These are phyloP conservation scores for Campoletis raptor DNA, from an alignment of 2,888 invertebrate genomes.

Conservation along the genomic window DNA sequence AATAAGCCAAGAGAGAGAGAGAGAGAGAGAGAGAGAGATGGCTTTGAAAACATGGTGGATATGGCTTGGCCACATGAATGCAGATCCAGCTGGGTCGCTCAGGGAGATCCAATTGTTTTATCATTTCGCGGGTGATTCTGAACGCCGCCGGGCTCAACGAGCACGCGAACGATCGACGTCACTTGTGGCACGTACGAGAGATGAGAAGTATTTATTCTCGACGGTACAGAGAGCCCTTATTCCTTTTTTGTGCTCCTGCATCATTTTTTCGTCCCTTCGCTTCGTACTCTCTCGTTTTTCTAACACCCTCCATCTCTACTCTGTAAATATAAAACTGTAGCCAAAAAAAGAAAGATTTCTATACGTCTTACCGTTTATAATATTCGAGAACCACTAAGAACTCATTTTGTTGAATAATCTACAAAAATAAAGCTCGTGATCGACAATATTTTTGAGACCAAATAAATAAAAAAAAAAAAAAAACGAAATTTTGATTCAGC, in stretches of 20 bases:
- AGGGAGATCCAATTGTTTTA: conserved; percentile 64
- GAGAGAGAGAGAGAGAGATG: not conserved
- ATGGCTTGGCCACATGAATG: conserved; percentile 41
- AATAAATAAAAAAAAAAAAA: no score
- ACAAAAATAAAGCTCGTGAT: no score
- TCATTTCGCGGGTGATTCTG: conserved; percentile 60
- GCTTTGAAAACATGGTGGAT: conserved; percentile 17
- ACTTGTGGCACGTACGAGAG: conserved; percentile 65
- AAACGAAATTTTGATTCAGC: no score
- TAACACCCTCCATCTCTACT: not conserved
- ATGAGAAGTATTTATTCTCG: conserved; percentile 50
- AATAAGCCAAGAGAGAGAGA: conserved; percentile 34
- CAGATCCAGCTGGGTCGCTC: conserved; percentile 32
- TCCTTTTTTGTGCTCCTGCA: conserved; percentile 22
- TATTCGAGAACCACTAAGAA: no score
- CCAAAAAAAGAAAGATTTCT: not conserved
- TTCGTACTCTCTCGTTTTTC: not conserved
- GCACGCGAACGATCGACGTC: conserved; percentile 65
- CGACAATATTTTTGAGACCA: no score
- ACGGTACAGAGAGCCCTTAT: conserved; percentile 26
- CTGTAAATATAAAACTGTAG: not conserved
- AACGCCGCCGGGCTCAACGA: conserved; percentile 51
- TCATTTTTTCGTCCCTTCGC: conserved; percentile 36
- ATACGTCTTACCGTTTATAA: no score
- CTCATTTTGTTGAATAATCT: no score